Evolutionary conservation across 2,888 invertebrate genomes (phyloP).

Genomic region (Caenorhabditis virilis): DNA sequence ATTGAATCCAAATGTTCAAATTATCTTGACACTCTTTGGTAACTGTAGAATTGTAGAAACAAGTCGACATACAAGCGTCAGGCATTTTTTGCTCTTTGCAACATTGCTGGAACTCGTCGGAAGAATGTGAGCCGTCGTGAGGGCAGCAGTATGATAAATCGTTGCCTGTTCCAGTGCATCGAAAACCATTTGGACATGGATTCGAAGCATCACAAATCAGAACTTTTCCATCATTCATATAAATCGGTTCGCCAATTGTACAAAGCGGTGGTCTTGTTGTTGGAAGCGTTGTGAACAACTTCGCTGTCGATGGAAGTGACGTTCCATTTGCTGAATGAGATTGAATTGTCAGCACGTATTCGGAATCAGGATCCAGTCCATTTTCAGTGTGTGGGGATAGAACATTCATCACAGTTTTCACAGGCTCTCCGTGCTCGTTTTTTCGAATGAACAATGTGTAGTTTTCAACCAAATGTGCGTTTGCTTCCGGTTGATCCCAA

Average conservation of each 20-base stretch:
- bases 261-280: constrained; percentile 33
- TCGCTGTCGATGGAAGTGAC: constrained; percentile 52
- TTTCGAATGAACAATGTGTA: constrained; percentile 53
- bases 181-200: constrained; percentile 33
- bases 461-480: constrained; percentile 49
- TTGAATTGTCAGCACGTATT: constrained; percentile 46
- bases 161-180: constrained; percentile 30
- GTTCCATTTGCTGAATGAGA: constrained; percentile 42
- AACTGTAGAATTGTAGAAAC: constrained; percentile 43
- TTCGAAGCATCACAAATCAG: constrained; percentile 27
- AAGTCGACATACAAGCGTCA: constrained; percentile 30
- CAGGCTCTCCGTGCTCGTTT: constrained; percentile 44
- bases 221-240: constrained; percentile 27
- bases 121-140: constrained; percentile 25
- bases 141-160: constrained; percentile 49
- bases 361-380: constrained; percentile 48
- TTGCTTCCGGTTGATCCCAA: constrained; percentile 48
- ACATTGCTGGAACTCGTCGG: constrained; percentile 41
- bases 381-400: constrained; percentile 43
- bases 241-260: constrained; percentile 47
- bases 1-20: constrained; percentile 49
- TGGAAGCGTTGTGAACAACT: constrained; percentile 45
- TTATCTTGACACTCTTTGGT: constrained; percentile 31
- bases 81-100: constrained; percentile 46
- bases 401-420: constrained; percentile 39